Conservation (phyloP, 1,140 invertebrate genomes). For the Saccostrea cuccullata region DNA sequence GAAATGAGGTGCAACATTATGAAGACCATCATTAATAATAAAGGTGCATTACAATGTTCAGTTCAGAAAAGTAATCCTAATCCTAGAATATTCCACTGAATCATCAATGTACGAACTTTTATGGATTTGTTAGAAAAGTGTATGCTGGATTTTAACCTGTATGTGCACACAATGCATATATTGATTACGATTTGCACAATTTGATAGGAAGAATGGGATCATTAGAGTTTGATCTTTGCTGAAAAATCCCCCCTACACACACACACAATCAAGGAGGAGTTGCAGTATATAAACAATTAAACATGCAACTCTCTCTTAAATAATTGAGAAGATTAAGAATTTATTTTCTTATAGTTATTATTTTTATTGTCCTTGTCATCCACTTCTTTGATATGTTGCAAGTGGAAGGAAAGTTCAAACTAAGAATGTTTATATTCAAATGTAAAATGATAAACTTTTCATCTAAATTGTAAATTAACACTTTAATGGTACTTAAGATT, state of each 20-base stretch:
- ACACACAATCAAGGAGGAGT: background rate
- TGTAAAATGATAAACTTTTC: no score
- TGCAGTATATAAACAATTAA: background rate
- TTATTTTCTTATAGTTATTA: background rate
- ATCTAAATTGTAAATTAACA: background rate
- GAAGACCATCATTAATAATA: background rate
- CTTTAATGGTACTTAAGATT: no score
- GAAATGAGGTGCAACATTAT: constrained; percentile 4
- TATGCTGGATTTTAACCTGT: background rate
- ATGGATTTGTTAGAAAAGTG: background rate
- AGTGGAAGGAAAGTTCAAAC: no score
- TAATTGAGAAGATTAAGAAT: background rate
- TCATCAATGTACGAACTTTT: background rate
- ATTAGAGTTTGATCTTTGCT: background rate
- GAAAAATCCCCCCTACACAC: no score
- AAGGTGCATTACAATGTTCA: background rate
- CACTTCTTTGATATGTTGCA: no score
- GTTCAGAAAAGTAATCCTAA: background rate
- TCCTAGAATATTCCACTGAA: background rate
- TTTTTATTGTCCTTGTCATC: no score
- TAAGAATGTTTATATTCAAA: no score
- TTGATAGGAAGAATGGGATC: background rate
- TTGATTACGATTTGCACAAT: no score
- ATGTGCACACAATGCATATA: background rate
- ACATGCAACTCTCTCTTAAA: background rate